phyloP scores from a whole-genome alignment of 2,888 invertebrate species.

The Brachyptera risi region DNA sequence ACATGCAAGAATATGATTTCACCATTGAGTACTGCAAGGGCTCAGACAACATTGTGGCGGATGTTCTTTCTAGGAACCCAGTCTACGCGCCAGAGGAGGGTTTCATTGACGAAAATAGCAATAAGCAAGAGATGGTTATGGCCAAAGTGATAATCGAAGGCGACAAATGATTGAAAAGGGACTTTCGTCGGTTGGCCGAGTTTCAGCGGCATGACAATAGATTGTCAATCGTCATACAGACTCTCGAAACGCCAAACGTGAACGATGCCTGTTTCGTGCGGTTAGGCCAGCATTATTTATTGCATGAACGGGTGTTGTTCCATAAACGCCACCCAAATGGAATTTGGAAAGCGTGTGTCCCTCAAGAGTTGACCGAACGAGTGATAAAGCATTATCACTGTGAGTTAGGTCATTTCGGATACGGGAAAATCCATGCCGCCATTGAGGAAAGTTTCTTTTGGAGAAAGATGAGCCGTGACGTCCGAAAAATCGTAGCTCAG shows the following conservation, averaged over 20 bases:
- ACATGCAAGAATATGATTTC: not conserved
- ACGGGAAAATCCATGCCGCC: not conserved
- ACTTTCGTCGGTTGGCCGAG: not conserved
- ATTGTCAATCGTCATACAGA: not conserved
- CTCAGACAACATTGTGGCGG: not conserved
- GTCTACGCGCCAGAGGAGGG: not conserved
- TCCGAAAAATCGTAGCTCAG: slow-evolving; percentile 1
- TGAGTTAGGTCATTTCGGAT: not conserved
- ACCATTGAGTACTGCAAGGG: not conserved
- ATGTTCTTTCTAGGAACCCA: not conserved
- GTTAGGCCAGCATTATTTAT: too few species aligned
- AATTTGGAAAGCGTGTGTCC: not conserved
- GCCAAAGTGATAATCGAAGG: not conserved
- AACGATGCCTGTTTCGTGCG: too few species aligned
- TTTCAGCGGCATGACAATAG: not conserved
- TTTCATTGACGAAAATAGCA: not conserved
- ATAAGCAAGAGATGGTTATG: not conserved
- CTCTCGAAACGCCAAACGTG: too few species aligned
- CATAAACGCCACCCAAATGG: not conserved
- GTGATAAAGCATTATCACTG: not conserved
- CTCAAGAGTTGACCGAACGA: not conserved
- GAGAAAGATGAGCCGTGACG: not conserved
- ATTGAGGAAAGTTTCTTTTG: not conserved
- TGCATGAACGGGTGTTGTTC: not conserved
- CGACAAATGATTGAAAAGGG: not conserved